These are phyloP conservation scores for Odontocerum albicorne DNA, from an alignment of 2,888 invertebrate genomes.

Conservation along the genomic window DNA sequence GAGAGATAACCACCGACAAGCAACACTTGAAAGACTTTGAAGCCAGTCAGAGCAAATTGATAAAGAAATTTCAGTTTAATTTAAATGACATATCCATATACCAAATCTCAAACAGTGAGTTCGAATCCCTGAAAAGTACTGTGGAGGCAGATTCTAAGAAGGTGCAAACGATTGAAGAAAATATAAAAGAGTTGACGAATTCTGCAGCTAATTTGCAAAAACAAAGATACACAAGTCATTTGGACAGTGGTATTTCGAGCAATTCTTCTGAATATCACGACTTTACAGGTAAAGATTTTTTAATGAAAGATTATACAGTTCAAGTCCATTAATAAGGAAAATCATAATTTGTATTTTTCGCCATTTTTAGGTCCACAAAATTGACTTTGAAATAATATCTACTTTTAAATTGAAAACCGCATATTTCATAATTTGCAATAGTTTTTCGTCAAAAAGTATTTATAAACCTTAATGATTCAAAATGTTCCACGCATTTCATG, in stretches of 20 bases:
- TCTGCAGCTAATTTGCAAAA: slow-evolving; percentile 40
- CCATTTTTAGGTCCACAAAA: too few species aligned
- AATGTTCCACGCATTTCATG: too few species aligned
- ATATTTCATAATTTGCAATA: too few species aligned
- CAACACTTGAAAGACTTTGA: slow-evolving; percentile 44
- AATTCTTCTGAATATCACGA: too few species aligned
- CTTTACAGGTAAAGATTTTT: too few species aligned
- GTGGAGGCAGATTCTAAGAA: slow-evolving; percentile 56
- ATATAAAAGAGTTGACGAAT: slow-evolving; percentile 45
- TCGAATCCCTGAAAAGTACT: slow-evolving; percentile 53
- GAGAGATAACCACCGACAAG: slow-evolving; percentile 48
- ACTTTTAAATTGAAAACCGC: too few species aligned
- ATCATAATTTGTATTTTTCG: too few species aligned
- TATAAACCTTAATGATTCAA: too few species aligned
- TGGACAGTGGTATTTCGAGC: slow-evolving; percentile 39
- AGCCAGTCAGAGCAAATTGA: slow-evolving; percentile 39
- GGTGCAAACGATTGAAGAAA: slow-evolving; percentile 51
- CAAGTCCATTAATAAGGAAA: too few species aligned
- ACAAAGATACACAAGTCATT: slow-evolving; percentile 39
- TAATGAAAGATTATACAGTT: too few species aligned
- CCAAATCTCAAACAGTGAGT: slow-evolving; percentile 51
- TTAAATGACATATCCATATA: slow-evolving; percentile 51
- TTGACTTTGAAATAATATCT: too few species aligned
- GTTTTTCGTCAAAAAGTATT: too few species aligned
- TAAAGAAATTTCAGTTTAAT: slow-evolving; percentile 39